Evolutionary conservation across 2,113 vertebrate species (phyloP).

Genomic region (Rhabdomys dilectus): DNA sequence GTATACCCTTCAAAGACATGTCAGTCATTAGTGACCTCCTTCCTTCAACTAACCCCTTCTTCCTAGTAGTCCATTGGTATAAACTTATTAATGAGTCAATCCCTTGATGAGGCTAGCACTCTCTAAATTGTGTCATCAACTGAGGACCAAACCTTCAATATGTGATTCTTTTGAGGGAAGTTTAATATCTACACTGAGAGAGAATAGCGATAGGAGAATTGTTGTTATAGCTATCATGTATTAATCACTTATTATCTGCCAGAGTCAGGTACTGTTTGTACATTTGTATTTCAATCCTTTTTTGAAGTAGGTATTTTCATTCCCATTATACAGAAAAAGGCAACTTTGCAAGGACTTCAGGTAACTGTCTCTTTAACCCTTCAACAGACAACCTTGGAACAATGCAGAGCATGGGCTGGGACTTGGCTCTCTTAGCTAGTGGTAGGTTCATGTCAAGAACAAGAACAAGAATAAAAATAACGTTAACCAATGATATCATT

Average conservation of each 20-base stretch:
- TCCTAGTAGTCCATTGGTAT: neutral
- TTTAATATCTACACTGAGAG: neutral
- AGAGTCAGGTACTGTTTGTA: neutral
- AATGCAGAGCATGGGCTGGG: constrained; percentile 2
- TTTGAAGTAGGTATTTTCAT: constrained; percentile 23
- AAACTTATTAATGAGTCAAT: neutral
- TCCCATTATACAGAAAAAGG: neutral
- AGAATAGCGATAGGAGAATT: neutral
- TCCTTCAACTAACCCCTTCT: neutral
- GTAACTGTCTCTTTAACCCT: constrained; percentile 14
- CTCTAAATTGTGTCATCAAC: neutral
- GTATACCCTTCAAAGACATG: neutral
- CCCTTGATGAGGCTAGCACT: neutral
- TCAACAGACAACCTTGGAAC: neutral
- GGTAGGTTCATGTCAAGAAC: neutral
- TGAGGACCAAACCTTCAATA: neutral
- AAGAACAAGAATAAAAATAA: constrained; percentile 27
- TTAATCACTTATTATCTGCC: neutral
- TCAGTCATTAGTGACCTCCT: neutral
- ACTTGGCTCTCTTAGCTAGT: constrained; percentile 32
- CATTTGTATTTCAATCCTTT: constrained; percentile 1
- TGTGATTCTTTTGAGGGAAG: neutral
- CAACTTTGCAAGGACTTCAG: constrained; percentile 45
- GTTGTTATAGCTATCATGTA: neutral
- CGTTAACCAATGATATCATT: neutral